phyloP scores from a whole-genome alignment of 2,113 vertebrate genomes.

The Hepsetus odoe region DNA sequence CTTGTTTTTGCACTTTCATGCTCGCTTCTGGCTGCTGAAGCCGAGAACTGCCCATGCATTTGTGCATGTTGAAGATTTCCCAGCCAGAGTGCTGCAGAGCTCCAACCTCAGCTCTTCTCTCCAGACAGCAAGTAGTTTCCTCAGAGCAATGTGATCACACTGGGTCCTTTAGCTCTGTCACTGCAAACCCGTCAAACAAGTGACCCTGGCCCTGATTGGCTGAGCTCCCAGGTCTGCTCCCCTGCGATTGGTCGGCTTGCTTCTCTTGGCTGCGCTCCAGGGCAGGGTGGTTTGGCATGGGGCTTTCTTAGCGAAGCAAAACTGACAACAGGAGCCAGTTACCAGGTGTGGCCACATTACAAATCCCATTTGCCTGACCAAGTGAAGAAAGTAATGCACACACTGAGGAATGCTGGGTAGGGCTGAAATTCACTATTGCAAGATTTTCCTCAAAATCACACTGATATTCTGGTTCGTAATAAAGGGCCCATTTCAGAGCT shows the following conservation, averaged over 20 bases:
- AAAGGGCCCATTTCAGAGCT: too few relatives aligned
- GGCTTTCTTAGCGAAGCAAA: conserved; percentile 81
- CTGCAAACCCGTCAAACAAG: conserved; percentile 72
- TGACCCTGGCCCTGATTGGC: conserved; percentile 73
- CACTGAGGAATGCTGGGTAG: background rate
- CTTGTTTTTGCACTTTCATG: background rate
- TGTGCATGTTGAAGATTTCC: background rate
- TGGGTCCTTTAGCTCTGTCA: conserved; percentile 51
- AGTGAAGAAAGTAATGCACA: conserved; percentile 42
- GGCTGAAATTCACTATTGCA: background rate
- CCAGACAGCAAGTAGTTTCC: background rate
- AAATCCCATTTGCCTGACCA: conserved; percentile 70
- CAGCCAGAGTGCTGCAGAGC: background rate
- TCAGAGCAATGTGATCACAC: conserved; percentile 31
- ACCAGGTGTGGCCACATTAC: conserved; percentile 84
- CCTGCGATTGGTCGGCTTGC: conserved; percentile 61
- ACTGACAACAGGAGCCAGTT: conserved; percentile 78
- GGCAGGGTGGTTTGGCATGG: conserved; percentile 77
- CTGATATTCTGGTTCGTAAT: background rate
- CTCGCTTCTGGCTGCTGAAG: background rate
- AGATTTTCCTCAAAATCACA: background rate
- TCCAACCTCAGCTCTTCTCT: background rate
- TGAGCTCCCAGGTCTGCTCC: conserved; percentile 52
- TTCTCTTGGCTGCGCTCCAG: conserved; percentile 77
- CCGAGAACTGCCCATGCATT: too few relatives aligned